phyloP scores from a whole-genome alignment of 2,113 vertebrate species.

The Vulpes vulpes region DNA sequence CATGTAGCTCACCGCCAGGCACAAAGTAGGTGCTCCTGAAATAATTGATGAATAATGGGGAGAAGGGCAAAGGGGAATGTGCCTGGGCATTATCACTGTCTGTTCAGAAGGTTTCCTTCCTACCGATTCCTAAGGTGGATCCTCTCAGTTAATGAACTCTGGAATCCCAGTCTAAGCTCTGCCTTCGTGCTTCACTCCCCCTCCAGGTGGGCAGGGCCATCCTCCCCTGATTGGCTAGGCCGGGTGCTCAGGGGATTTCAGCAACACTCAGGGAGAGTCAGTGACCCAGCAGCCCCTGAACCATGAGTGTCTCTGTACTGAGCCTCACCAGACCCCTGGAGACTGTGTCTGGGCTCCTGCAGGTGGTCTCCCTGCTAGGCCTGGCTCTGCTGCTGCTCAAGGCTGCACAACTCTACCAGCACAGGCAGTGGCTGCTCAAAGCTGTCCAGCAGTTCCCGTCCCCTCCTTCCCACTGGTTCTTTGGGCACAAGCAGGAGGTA shows the following conservation, averaged over 20 bases:
- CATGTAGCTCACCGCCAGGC: too few relatives aligned
- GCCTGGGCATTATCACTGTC: too few relatives aligned
- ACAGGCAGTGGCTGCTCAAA: conserved; percentile 78
- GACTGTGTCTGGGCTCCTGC: conserved; percentile 70
- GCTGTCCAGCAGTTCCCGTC: conserved; percentile 87
- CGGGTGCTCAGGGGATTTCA: too few relatives aligned
- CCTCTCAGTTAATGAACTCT: too few relatives aligned
- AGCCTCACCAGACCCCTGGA: neutral
- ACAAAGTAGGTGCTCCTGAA: too few relatives aligned
- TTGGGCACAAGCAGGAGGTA: neutral
- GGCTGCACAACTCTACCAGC: conserved; percentile 72
- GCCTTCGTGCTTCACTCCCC: accelerated
- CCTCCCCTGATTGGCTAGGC: too few relatives aligned
- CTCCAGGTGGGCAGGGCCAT: too few relatives aligned
- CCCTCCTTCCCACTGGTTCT: conserved; percentile 75
- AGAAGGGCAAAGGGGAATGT: too few relatives aligned
- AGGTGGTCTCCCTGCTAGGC: conserved; percentile 77
- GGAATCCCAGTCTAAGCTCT: too few relatives aligned
- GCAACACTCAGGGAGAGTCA: neutral
- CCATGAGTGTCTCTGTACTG: conserved; percentile 35
- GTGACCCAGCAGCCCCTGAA: accelerated
- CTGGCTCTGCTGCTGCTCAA: conserved; percentile 83
- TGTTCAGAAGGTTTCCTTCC: too few relatives aligned
- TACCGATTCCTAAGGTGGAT: too few relatives aligned
- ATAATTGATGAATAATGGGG: too few relatives aligned